Base-by-base conservation (phyloP, 1,140 invertebrate genomes). In the Matsumurasca onukii region DNA sequence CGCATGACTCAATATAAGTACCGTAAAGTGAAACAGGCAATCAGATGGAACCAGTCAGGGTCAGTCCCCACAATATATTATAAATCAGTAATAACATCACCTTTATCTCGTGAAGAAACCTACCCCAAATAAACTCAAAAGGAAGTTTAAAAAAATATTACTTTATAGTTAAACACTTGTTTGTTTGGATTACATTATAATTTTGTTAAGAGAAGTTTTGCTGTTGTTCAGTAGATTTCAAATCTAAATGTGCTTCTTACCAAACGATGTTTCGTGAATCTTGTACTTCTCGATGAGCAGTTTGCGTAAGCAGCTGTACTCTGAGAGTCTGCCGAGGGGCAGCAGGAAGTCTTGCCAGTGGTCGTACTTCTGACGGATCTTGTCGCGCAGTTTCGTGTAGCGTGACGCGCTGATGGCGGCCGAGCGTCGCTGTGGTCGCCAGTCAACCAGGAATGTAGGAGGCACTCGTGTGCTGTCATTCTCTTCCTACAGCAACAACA, bases 231-330 rank as follows among this genome's bases (percentile, higher is more conserved):
- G n/a, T n/a, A n/a, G n/a, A n/a, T n/a, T n/a, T 15, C 49, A 52
- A 52, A 20, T 13, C 3, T 52, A 5, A 59, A 59, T 59, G 55
- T 27, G 25, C n/a, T 59, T 13, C 82, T 84, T 80, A 94, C 91
- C 94, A 78, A 98, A 97, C 74, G 91, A 94, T 72, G 94, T 89
- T 74, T 99, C 97, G 77, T 97, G 92, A 61, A 99, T 98, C 78
- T 91, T 91, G 82, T 97, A 99, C 82, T 97, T 97, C 71, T 98
- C 95, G 75, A 98, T 91, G 68, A 98, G 86, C 55, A 98, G 83
- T 83, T 99, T 99, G 67, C 96, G 88, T n/a, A 99, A 84, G 13
- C 95, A 95, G 55, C 94, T 97, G 82, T 98, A 99, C 80, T 99
- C 97, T 69, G 98, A 93, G 64, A 99, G 85, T 68, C 97, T 86